Evolutionary conservation across 2,888 invertebrate species (phyloP).

Genomic region (Clusia tigrina): DNA sequence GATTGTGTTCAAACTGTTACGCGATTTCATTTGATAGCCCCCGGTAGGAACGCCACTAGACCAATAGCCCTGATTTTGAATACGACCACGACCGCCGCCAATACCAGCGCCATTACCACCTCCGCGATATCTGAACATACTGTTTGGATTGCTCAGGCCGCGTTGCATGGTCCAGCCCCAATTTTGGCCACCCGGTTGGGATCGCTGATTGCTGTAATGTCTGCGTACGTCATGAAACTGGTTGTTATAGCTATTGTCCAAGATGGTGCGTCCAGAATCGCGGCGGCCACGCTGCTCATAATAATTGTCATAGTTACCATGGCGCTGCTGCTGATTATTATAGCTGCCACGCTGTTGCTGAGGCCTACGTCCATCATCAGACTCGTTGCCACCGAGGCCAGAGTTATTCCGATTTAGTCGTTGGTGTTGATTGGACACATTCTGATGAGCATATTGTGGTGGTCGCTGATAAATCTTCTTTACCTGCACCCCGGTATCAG

Average conservation of each 20-base stretch:
- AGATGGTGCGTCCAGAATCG: slow-evolving; percentile 61
- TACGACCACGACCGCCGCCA: slow-evolving; percentile 59
- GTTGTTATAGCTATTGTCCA: slow-evolving; percentile 53
- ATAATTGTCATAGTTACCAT: slow-evolving; percentile 46
- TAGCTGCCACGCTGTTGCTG: slow-evolving; percentile 48
- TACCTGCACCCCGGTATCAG: slow-evolving; percentile 84
- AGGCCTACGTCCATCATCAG: slow-evolving; percentile 61
- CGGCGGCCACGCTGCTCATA: slow-evolving; percentile 59
- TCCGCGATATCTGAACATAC: slow-evolving; percentile 61
- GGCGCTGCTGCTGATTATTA: slow-evolving; percentile 46
- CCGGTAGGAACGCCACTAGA: slow-evolving; percentile 64
- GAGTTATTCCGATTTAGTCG: slow-evolving; percentile 48
- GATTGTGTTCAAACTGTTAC: slow-evolving; percentile 72
- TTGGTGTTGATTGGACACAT: slow-evolving; percentile 61
- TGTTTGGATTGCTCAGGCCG: slow-evolving; percentile 56
- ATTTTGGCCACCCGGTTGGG: slow-evolving; percentile 54
- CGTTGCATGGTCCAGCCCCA: slow-evolving; percentile 62
- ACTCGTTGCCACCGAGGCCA: slow-evolving; percentile 59
- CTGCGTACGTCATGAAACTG: slow-evolving; percentile 50
- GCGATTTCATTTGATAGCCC: slow-evolving; percentile 66
- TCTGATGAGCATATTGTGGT: slow-evolving; percentile 41
- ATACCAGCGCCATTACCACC: slow-evolving; percentile 33
- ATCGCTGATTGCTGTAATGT: slow-evolving; percentile 57
- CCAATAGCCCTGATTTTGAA: slow-evolving; percentile 62
- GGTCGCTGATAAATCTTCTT: slow-evolving; percentile 52